Evolutionary conservation across 2,797 vertebrate species (phyloP), one percentile per base, ranked within the genome.

Genomic region (Falco concolor): DNA sequence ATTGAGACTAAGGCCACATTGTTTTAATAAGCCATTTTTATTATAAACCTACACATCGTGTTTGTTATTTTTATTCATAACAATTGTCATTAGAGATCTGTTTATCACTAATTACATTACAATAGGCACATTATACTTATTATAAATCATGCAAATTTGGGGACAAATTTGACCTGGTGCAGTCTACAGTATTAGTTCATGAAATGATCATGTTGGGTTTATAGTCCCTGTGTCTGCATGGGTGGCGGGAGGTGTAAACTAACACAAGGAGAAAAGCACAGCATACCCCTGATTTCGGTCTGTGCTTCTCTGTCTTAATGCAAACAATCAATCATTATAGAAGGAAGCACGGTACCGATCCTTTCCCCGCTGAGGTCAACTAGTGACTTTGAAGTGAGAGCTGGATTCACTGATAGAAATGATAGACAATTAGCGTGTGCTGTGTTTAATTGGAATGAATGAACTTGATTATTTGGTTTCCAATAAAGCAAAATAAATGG

Each of bases 401-500:
- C 56, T 47, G 68, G 49, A 60, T 82, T 91, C 60, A 45, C 67
- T 75, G 88, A 74, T 74, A 84, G 95, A 96, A 94, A 75, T 89
- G 24, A 45, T 87, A 86, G 89, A 83, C 96, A 97, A 97, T 98
- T 97, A 97, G 90, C 91, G 89, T 1, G 4, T 90, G 96, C 67
- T 95, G 83, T 69, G 63, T 95, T 97, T 97, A 96, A 97, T 96
- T 95, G 97, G 86, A 96, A 97, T 89, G 83, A 92, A 94, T 91
- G 88, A 47, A 83, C 83, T 96, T 95, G 50, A 95, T 96, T 95
- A 96, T 97, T 95, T 81, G 79, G 88, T 94, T 97, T 96, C 95
- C 90, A 98, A 96, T 94, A 96, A 96, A 95, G 95, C 60, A 95
- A 97, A 98, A 97, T 90, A 97, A 97, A 95, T 78, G 89, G 72